phyloP scores from a whole-genome alignment of 2,797 vertebrate genomes.

The Macropus fuliginosus region DNA sequence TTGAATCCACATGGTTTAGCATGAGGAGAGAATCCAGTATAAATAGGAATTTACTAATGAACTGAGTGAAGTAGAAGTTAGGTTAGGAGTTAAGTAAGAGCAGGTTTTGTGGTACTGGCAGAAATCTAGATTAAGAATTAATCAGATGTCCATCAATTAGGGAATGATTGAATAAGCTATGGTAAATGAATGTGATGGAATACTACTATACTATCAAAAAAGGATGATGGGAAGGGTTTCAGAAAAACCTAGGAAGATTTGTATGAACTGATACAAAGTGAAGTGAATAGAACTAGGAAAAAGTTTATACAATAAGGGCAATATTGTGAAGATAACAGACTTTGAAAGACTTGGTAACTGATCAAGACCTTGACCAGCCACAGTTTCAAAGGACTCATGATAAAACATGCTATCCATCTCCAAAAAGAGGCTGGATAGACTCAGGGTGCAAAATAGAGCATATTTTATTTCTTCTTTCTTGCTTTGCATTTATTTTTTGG shows the following conservation, averaged over 20 bases:
- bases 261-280: neutral
- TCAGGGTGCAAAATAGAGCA: neutral
- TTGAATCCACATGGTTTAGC: neutral
- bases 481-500: neutral
- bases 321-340: neutral
- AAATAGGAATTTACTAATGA: neutral
- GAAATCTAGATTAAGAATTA: neutral
- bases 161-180: neutral
- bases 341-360: neutral
- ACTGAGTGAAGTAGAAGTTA: neutral
- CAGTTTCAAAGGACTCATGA: neutral
- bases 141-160: neutral
- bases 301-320: neutral
- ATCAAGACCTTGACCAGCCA: neutral
- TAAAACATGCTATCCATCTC: neutral
- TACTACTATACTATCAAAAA: neutral
- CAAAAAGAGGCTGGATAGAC: neutral
- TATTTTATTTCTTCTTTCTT: neutral
- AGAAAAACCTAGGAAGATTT: neutral
- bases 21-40: neutral
- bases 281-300: neutral
- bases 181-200: neutral
- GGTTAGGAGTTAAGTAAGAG: neutral
- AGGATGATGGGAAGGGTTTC: neutral
- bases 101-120: neutral